These are phyloP conservation scores for Chaetorhynchus papuensis DNA, from an alignment of 2,113 vertebrate species.

Conservation along the genomic window DNA sequence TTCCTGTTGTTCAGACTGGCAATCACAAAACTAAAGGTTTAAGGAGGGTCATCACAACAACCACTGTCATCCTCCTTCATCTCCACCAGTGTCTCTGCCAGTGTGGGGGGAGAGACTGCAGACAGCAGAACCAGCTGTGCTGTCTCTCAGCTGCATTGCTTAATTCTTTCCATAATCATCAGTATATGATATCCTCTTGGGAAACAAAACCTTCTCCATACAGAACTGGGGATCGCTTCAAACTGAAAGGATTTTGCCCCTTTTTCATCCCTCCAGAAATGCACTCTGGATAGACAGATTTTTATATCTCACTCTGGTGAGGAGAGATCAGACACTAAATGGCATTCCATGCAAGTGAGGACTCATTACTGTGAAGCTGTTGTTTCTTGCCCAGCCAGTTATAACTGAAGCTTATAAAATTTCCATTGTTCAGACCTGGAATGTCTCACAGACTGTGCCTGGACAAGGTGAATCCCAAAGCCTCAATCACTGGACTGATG, in stretches of 20 bases:
- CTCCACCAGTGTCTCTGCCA: background rate
- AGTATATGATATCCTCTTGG: background rate
- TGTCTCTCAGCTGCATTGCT: background rate
- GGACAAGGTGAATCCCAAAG: background rate
- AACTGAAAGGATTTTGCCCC: background rate
- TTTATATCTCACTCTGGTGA: background rate
- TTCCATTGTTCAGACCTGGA: slow-evolving; percentile 46
- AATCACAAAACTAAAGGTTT: background rate
- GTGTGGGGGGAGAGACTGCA: background rate
- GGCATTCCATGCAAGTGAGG: slow-evolving; percentile 55
- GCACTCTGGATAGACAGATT: background rate
- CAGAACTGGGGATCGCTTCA: background rate
- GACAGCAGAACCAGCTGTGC: background rate
- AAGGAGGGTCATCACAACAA: background rate
- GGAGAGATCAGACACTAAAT: slow-evolving; percentile 27
- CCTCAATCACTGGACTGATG: background rate
- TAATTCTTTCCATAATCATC: background rate
- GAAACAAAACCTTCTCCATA: background rate
- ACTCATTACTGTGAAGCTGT: slow-evolving; percentile 40
- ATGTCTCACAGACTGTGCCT: background rate
- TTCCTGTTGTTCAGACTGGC: background rate
- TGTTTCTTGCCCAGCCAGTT: slow-evolving; percentile 50
- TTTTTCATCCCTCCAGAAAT: background rate
- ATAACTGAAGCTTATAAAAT: slow-evolving; percentile 36
- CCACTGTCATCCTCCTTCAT: background rate